Evolutionary conservation across 2,113 vertebrate species (phyloP).

Genomic region (Gobiocypris rarus): DNA sequence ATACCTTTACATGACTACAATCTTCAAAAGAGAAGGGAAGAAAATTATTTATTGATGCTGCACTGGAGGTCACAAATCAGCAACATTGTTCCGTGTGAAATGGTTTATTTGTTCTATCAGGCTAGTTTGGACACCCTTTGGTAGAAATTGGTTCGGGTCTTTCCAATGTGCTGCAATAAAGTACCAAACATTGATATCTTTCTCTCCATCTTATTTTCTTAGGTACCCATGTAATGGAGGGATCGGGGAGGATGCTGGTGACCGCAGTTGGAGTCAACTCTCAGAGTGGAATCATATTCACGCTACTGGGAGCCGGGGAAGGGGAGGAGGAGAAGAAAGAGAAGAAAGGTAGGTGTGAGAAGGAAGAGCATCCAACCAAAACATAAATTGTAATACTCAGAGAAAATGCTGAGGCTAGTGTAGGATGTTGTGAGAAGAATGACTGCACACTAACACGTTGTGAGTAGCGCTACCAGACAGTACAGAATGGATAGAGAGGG

Average conservation of each 20-base stretch:
- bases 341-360: slow-evolving; percentile 74
- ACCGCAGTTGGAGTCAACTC: slow-evolving; percentile 80
- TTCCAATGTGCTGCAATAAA: neutral
- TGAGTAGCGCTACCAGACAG: slow-evolving; percentile 16
- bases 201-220: slow-evolving; percentile 1
- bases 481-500: neutral
- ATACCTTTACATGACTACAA: neutral
- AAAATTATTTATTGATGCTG: neutral
- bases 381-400: neutral
- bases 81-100: neutral
- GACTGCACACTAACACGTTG: neutral
- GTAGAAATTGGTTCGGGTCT: neutral
- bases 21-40: neutral
- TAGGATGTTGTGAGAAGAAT: slow-evolving; percentile 23
- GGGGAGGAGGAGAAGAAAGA: slow-evolving; percentile 77
- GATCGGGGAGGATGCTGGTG: slow-evolving; percentile 80
- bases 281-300: slow-evolving; percentile 81
- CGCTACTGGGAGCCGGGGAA: slow-evolving; percentile 78
- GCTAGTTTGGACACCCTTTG: neutral
- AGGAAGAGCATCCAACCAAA: slow-evolving; percentile 9
- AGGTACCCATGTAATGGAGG: slow-evolving; percentile 83
- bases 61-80: neutral
- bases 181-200: neutral
- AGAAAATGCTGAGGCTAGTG: slow-evolving; percentile 3
- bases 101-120: neutral